Percentiles rank a stretch among this genome's conserved stretches.
Conservation (phyloP, 2,797 vertebrate genomes). For the Philypnodon macrostomus region DNA sequence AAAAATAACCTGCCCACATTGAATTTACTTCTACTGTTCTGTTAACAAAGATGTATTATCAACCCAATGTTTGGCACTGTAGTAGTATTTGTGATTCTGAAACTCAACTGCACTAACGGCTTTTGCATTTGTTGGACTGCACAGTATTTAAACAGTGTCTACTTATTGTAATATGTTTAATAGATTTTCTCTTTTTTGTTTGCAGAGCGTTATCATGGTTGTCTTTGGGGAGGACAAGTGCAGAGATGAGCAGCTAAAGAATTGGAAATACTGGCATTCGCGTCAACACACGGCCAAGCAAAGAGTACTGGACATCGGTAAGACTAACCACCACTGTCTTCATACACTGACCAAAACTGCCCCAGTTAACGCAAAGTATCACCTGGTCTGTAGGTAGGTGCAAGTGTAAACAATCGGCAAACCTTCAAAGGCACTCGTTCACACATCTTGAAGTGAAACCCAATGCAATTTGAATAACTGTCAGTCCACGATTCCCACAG, state of each 20-base stretch:
- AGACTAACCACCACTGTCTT: constrained; percentile 35
- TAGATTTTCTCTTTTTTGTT: not conserved
- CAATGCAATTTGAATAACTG: constrained; percentile 72
- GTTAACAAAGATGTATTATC: too few species aligned
- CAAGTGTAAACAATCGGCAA: constrained; percentile 19
- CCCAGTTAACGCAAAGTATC: not conserved
- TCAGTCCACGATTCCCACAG: constrained; percentile 62
- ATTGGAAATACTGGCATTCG: constrained; percentile 99
- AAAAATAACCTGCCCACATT: too few species aligned
- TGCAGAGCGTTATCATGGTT: constrained; percentile 94
- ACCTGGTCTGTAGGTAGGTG: not conserved
- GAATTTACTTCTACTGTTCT: too few species aligned
- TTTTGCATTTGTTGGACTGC: too few species aligned
- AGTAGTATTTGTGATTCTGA: too few species aligned
- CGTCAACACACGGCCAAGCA: constrained; percentile 96
- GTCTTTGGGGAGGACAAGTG: constrained; percentile 97
- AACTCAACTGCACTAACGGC: too few species aligned
- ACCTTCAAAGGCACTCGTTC: constrained; percentile 25
- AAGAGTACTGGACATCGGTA: constrained; percentile 95
- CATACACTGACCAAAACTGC: not conserved
- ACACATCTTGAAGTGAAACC: constrained; percentile 43
- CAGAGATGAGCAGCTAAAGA: constrained; percentile 93
- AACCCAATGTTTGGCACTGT: too few species aligned
- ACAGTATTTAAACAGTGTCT: too few species aligned
- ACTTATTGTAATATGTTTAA: too few species aligned